Evolutionary conservation across 2,797 vertebrate species (phyloP), one percentile per base, ranked within the genome.

Genomic region (Pseudopleuronectes americanus): DNA sequence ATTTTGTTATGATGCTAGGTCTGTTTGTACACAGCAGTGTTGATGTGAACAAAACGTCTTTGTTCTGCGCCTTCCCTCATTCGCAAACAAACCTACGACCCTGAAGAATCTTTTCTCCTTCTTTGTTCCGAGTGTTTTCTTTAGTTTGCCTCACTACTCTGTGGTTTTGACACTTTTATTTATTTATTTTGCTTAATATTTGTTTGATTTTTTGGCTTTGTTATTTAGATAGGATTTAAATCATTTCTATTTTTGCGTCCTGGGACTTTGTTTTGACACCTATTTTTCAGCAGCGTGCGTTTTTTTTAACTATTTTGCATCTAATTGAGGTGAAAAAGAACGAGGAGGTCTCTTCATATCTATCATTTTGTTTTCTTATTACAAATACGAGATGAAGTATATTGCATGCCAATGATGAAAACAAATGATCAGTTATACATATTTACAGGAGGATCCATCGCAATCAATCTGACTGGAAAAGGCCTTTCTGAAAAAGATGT

Each of bases 11-110:
- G 33, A 68, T 58, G 33, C n/a, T 23, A 9, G 0, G 14, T 76
- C 14, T 19, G 43, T 45, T 45, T 23, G 68, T 74, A 57, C 26
- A 63, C 53, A 48, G 16, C 43, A 26, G 22, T 17, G 43, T 28
- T 63, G 26, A 68, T 51, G 31, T 67, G 60, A 67, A 36, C 47
- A 64, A 66, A 55, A 14, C 0, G 1, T 51, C 69, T 79, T 86
- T 85, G 56, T 83, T 82, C 60, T 76, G 28, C 49, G 56, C n/a
- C 9, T 62, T 76, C 52, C n/a, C 48, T 75, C 65, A 67, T 74
- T 84, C 57, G 64, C 64, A 82, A 86, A 84, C 68, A 84, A 68
- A 76, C 59, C 54, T 16, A n/a, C 33, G 72, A 80, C 73, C 64
- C 61, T 6, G 48, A 38, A 49, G 60, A 77, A 74, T 77, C 62